A percentile compares a stretch with the other conserved stretches of the same genome.
These are phyloP conservation scores for Dufourea novaeangliae DNA, from an alignment of 1,140 invertebrate genomes.

Conservation along the genomic window DNA sequence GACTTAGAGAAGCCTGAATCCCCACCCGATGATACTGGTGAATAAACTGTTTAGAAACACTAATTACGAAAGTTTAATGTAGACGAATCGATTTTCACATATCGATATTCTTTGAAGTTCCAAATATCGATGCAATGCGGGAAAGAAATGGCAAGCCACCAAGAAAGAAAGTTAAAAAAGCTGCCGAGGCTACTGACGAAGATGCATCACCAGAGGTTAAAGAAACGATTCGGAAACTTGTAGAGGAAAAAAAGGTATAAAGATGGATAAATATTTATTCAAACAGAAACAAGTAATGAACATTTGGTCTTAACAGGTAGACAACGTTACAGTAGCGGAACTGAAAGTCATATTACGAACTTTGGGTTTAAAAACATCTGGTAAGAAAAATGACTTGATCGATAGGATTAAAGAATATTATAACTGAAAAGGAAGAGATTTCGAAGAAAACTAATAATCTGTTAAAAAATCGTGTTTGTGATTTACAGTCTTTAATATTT, in stretches of 20 bases:
- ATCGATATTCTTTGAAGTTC: constrained; percentile 42
- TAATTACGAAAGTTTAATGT: neutral
- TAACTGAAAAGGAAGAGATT: neutral
- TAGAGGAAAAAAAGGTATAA: neutral
- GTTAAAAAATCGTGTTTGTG: neutral
- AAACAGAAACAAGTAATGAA: neutral
- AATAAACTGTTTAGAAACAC: constrained; percentile 14
- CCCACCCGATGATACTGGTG: constrained; percentile 38
- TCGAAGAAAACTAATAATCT: neutral
- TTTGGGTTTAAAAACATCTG: neutral
- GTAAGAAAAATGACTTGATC: constrained; percentile 23
- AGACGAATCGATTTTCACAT: no score
- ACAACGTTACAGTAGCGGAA: neutral
- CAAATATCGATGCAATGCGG: neutral
- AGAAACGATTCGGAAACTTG: neutral
- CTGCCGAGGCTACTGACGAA: neutral
- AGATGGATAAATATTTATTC: neutral
- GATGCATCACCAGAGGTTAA: neutral
- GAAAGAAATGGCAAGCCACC: neutral
- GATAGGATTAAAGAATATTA: constrained; percentile 3
- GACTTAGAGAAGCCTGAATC: constrained; percentile 27
- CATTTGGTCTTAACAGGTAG: neutral
- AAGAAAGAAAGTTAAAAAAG: constrained; percentile 24
- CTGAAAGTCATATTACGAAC: neutral
- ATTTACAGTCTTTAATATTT: no score